Percentiles rank a stretch among this genome's conserved stretches.
phyloP scores from a whole-genome alignment of 2,797 vertebrate genomes.

The Crenuchus spilurus region DNA sequence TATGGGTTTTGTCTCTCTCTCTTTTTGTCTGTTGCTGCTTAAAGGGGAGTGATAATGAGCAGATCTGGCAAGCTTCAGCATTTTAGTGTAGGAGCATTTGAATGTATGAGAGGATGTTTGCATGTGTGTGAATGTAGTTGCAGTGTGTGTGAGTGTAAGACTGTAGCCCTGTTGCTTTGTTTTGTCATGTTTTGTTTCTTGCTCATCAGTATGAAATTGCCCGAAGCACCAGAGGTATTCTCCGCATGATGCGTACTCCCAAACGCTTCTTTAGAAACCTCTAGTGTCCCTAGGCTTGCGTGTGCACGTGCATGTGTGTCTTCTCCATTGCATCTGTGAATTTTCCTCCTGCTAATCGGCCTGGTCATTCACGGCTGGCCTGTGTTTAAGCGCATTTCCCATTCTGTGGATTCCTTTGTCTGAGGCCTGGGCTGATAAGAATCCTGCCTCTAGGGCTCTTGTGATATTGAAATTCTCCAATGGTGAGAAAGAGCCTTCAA shows the following conservation, averaged over 20 bases:
- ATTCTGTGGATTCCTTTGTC: constrained; percentile 79
- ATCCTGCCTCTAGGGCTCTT: constrained; percentile 82
- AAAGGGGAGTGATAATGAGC: constrained; percentile 77
- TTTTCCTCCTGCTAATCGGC: constrained; percentile 78
- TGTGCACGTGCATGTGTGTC: constrained; percentile 45
- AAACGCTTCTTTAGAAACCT: constrained; percentile 58
- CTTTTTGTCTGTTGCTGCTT: constrained; percentile 67
- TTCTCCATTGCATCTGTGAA: constrained; percentile 52
- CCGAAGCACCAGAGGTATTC: constrained; percentile 30
- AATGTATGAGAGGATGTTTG: constrained; percentile 55
- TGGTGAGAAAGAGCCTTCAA: constrained; percentile 80
- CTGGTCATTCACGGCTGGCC: constrained; percentile 73
- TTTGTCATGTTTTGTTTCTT: constrained; percentile 72
- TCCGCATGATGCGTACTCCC: constrained; percentile 26
- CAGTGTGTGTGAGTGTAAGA: not conserved
- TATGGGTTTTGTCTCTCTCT: constrained; percentile 34
- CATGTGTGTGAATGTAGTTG: constrained; percentile 3
- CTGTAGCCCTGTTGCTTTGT: constrained; percentile 37
- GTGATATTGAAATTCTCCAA: constrained; percentile 84
- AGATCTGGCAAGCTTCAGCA: constrained; percentile 70
- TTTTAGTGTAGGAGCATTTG: constrained; percentile 77
- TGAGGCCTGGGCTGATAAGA: constrained; percentile 81
- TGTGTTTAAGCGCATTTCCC: constrained; percentile 82
- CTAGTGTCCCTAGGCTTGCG: constrained; percentile 59
- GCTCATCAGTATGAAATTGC: constrained; percentile 66